Evolutionary conservation across 2,113 vertebrate genomes (phyloP).

Genomic region (Polypterus senegalus): DNA sequence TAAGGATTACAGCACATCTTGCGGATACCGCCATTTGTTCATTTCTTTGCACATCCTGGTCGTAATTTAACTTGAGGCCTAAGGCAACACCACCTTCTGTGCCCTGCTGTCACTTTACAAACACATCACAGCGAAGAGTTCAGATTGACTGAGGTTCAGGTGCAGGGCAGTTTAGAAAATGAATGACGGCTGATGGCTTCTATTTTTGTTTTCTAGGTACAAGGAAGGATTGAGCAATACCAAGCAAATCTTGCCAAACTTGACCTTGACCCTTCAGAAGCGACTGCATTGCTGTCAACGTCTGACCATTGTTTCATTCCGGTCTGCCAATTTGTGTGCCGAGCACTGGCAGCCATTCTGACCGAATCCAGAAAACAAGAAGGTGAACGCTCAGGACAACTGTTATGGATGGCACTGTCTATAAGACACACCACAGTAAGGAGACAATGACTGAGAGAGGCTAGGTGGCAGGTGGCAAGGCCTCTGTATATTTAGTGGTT

Average conservation of each 20-base stretch:
- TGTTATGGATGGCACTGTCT: slow-evolving; percentile 77
- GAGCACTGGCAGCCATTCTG: slow-evolving; percentile 69
- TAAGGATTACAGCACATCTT: too few relatives aligned
- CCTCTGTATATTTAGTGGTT: too few relatives aligned
- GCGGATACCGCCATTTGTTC: too few relatives aligned
- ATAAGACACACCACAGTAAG: slow-evolving; percentile 83
- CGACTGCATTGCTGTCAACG: slow-evolving; percentile 73
- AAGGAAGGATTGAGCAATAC: slow-evolving; percentile 77
- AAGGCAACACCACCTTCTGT: too few relatives aligned
- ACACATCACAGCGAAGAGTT: too few relatives aligned
- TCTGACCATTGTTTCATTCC: slow-evolving; percentile 82
- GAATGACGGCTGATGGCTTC: neutral
- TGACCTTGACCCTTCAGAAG: slow-evolving; percentile 57
- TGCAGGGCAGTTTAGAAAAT: too few relatives aligned
- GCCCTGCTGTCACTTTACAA: too few relatives aligned
- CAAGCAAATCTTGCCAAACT: slow-evolving; percentile 58
- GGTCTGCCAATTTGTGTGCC: slow-evolving; percentile 80
- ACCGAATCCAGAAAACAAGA: slow-evolving; percentile 68
- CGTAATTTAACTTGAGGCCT: too few relatives aligned
- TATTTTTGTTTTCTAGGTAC: slow-evolving; percentile 39
- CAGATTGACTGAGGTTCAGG: too few relatives aligned
- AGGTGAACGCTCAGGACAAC: slow-evolving; percentile 61
- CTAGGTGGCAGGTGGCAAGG: too few relatives aligned
- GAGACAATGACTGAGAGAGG: too few relatives aligned
- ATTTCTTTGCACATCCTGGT: too few relatives aligned